Evolutionary conservation across 2,113 vertebrate genomes (phyloP).

Genomic region (Heterotis niloticus): DNA sequence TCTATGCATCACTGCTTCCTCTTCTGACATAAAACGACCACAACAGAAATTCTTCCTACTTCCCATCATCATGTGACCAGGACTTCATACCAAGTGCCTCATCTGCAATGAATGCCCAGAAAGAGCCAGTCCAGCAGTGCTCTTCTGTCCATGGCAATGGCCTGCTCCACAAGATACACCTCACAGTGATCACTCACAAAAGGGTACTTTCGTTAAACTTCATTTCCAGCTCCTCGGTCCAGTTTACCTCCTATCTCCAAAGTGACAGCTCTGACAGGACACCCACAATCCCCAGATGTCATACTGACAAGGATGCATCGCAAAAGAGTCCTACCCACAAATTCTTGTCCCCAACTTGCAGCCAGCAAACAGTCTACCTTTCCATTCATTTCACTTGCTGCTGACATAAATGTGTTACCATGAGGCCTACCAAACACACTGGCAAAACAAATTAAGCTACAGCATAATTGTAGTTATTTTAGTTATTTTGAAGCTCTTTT

Average conservation of each 20-base stretch:
- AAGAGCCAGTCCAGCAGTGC: conserved; percentile 14
- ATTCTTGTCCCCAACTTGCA: background rate
- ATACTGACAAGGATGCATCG: background rate
- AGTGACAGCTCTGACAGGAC: no score
- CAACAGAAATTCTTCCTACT: background rate
- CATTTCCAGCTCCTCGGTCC: no score
- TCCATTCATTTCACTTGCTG: no score
- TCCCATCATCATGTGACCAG: background rate
- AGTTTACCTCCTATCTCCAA: no score
- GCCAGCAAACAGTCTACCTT: background rate
- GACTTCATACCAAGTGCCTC: background rate
- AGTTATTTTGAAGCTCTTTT: no score
- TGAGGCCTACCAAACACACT: background rate
- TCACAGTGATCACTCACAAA: conserved; percentile 32
- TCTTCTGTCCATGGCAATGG: conserved; percentile 28
- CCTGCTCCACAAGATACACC: conserved; percentile 36
- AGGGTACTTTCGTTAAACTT: background rate
- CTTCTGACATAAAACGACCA: no score
- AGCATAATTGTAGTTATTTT: background rate
- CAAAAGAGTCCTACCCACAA: background rate
- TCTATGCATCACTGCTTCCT: no score
- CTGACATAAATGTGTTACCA: background rate
- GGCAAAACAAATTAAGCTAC: background rate
- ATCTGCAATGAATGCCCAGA: background rate
- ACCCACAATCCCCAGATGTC: background rate